Evolutionary conservation across 1,140 invertebrate species (phyloP), one percentile per base, ranked within the genome.

Genomic region (Gonioctena quinquepunctata): DNA sequence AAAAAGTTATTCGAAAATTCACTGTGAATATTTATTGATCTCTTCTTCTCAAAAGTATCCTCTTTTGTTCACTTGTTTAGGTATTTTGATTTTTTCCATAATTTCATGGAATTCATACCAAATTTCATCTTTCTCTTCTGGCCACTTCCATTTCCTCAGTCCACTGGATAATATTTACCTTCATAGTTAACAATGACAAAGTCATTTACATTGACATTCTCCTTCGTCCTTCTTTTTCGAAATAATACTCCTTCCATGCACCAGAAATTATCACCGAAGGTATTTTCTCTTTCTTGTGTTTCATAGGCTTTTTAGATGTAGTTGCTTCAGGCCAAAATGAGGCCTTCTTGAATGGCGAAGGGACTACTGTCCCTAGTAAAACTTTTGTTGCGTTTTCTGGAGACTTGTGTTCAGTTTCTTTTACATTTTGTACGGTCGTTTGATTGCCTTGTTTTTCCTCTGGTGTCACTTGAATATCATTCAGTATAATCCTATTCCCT

Each of bases 281-380:
- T 19, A 61, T 28, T 61, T 61, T 61, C 13, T 28, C 57, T 61
- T 61, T 25, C 22, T 28, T 61, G 22, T 27, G n/a, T 18, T 28
- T 28, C 1, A 23, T 13, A 16, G 22, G n/a, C n/a, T n/a, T 19
- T 61, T 27, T 61, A 61, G 22, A 26, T 23, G 22, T 21, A 11
- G 19, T 61, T 23, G 57, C n/a, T 23, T 26, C 25, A 13, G n/a
- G 23, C 57, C 1, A 28, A 5, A 61, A 61, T 61, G 7, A 61
- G 22, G 57, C 16, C 13, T 61, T 61, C n/a, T 61, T 61, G 22
- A 28, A 61, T 26, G 57, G 57, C 16, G 57, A 23, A 26, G 19
- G 23, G n/a, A 61, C 18, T 5, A 23, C 13, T 28, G 3, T 28
- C 18, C 18, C 57, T 61, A 2, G 16, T 11, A 61, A 28, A 19